phyloP scores from a whole-genome alignment of 2,888 invertebrate genomes.

The Lysandra coridon region DNA sequence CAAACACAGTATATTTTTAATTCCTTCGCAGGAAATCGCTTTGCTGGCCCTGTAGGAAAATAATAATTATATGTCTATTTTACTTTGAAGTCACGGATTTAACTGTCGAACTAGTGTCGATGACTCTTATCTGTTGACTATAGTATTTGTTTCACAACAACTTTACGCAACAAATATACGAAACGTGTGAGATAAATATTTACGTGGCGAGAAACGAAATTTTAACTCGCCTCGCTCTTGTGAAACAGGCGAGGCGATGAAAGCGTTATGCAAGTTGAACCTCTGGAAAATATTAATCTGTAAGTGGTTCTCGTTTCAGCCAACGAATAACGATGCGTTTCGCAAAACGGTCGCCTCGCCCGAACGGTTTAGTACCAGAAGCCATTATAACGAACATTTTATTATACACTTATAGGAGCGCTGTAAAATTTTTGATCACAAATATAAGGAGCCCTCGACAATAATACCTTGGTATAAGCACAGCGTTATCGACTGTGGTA shows the following conservation, averaged over 20 bases:
- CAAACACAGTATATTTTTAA: no score
- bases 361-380: not conserved
- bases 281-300: conserved; percentile 7
- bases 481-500: no score
- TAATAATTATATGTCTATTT: not conserved
- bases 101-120: not conserved
- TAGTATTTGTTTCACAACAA: not conserved
- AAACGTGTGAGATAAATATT: not conserved
- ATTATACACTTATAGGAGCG: not conserved
- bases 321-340: not conserved
- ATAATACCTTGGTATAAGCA: no score
- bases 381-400: not conserved
- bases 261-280: conserved; percentile 2
- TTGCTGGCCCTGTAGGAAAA: not conserved
- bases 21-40: no score
- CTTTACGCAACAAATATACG: not conserved
- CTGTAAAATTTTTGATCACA: not conserved
- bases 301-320: conserved; percentile 18
- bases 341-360: not conserved
- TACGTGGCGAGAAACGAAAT: not conserved
- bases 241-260: conserved; percentile 8
- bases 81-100: not conserved
- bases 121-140: not conserved
- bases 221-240: not conserved
- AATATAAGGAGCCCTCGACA: not conserved